phyloP scores from a whole-genome alignment of 2,888 invertebrate genomes.

The Ichneumoninae sp. region DNA sequence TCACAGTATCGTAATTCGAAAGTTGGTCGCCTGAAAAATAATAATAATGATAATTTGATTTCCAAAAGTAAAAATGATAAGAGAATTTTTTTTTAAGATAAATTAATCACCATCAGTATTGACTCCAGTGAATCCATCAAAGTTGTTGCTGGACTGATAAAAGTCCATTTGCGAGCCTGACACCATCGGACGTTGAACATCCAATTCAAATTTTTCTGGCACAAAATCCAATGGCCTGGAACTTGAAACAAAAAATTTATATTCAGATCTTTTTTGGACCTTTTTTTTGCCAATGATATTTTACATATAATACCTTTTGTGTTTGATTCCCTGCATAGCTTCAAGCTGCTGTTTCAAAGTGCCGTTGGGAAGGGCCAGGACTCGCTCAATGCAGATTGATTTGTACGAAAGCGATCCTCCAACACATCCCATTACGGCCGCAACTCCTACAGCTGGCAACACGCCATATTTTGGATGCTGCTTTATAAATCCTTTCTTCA shows the following conservation, averaged over 20 bases:
- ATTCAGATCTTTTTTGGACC: not conserved
- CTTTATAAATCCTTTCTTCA: conserved; percentile 23
- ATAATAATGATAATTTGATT: not conserved
- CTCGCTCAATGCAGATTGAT: conserved; percentile 10
- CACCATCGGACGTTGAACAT: conserved; percentile 1
- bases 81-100: not conserved
- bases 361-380: conserved; percentile 44
- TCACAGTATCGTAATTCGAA: conserved; percentile 17
- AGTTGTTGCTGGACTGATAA: conserved; percentile 40
- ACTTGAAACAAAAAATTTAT: not conserved
- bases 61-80: not conserved
- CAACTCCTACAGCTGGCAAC: not conserved
- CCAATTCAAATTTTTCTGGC: not conserved
- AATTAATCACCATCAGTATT: conserved; percentile 47
- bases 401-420: conserved; percentile 33
- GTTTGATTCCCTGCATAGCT: not conserved
- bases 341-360: conserved; percentile 37
- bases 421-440: conserved; percentile 6
- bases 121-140: conserved; percentile 48
- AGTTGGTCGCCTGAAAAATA: conserved; percentile 36
- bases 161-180: conserved; percentile 39
- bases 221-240: not conserved
- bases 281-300: not conserved
- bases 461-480: conserved; percentile 7
- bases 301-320: not conserved